phyloP scores from a whole-genome alignment of 2,113 vertebrate species.

The Mesitornis unicolor region DNA sequence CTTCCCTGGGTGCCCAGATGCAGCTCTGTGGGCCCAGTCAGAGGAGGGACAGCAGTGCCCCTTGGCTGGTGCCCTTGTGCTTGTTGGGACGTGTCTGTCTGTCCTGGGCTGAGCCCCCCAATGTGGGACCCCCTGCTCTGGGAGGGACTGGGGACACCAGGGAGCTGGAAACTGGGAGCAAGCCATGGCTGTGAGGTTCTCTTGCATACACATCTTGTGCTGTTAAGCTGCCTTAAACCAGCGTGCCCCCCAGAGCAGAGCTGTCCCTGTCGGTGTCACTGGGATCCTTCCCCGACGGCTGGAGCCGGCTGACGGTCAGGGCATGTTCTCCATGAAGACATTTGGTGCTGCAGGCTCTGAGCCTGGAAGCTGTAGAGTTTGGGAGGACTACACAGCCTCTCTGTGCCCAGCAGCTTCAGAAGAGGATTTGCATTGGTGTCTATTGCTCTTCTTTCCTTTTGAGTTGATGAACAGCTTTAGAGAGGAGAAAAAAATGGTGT shows the following conservation, averaged over 20 bases:
- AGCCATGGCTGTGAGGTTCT: neutral
- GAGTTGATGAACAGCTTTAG: neutral
- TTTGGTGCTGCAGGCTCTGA: neutral
- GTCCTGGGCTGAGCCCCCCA: neutral
- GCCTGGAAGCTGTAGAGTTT: neutral
- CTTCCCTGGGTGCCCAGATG: neutral
- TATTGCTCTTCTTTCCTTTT: accelerated
- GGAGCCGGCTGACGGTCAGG: neutral
- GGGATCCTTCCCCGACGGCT: neutral
- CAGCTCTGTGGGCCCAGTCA: neutral
- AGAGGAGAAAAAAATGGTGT: neutral
- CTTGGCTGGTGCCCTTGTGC: neutral
- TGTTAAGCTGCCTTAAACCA: neutral
- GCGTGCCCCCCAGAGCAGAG: neutral
- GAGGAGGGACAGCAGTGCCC: neutral
- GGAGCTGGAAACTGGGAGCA: neutral
- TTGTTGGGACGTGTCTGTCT: accelerated
- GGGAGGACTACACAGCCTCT: neutral
- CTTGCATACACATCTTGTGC: accelerated
- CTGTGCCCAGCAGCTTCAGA: neutral
- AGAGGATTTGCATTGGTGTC: neutral
- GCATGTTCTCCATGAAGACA: neutral
- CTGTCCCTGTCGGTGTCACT: neutral
- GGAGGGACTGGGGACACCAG: accelerated
- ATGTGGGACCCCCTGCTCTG: neutral